Percentiles rank a stretch among this genome's conserved stretches.
Evolutionary conservation across 2,888 invertebrate species (phyloP).

Genomic region (Latheticus oryzae): DNA sequence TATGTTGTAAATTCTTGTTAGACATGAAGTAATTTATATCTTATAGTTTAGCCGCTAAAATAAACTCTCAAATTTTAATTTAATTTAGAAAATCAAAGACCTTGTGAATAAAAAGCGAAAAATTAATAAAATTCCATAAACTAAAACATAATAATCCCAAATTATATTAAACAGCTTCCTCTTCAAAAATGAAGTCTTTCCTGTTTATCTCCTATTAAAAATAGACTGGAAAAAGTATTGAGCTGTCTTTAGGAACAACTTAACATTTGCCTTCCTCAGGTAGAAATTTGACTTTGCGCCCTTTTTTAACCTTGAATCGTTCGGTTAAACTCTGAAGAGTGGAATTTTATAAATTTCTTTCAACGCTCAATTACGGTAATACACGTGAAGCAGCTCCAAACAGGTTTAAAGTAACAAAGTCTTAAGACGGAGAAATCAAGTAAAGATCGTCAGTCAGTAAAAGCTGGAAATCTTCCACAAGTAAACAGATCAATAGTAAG

Average conservation of each 20-base stretch:
- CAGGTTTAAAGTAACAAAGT: slow-evolving; percentile 25
- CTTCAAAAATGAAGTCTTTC: slow-evolving; percentile 17
- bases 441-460: no score
- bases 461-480: slow-evolving; percentile 9
- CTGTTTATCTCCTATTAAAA: slow-evolving; percentile 18
- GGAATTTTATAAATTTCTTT: no score
- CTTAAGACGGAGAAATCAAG: slow-evolving; percentile 11
- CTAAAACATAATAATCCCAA: no score
- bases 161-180: slow-evolving; percentile 13
- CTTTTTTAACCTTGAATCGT: slow-evolving; percentile 14
- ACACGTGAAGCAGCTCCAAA: slow-evolving; percentile 20
- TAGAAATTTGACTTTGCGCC: not conserved
- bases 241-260: not conserved
- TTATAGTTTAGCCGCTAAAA: no score
- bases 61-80: no score
- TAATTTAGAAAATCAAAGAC: no score
- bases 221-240: slow-evolving; percentile 8
- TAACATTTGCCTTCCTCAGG: not conserved
- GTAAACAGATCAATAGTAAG: slow-evolving; percentile 18
- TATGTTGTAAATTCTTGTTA: no score
- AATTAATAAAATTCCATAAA: no score
- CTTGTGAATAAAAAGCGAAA: no score
- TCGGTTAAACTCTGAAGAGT: slow-evolving; percentile 10
- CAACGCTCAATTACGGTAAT: slow-evolving; percentile 34
- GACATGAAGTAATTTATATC: no score